Evolutionary conservation across 2,113 vertebrate species (phyloP).

Genomic region (Anser cygnoides): DNA sequence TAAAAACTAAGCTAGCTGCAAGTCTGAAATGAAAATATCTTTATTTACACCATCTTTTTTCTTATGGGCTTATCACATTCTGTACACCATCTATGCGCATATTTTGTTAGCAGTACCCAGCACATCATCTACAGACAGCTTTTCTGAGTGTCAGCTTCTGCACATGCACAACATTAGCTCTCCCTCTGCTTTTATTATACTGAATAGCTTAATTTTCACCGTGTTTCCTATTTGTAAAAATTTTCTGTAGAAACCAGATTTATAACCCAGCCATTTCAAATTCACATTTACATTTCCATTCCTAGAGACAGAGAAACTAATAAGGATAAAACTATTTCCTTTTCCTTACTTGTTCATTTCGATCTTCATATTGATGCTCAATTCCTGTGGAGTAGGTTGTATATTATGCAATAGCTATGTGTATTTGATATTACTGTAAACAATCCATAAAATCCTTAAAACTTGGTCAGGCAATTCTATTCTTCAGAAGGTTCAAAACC

Average conservation of each 20-base stretch:
- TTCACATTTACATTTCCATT: neutral
- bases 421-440: neutral
- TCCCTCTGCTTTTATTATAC: neutral
- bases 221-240: neutral
- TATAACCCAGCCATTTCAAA: constrained; percentile 14
- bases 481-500: neutral
- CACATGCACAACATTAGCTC: rapidly evolving
- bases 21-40: neutral
- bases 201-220: neutral
- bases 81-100: neutral
- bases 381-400: neutral
- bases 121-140: neutral
- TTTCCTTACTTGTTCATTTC: neutral
- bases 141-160: neutral
- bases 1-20: neutral
- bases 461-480: neutral
- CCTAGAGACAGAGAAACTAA: neutral
- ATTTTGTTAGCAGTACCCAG: neutral
- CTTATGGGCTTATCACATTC: neutral
- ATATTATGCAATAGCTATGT: neutral
- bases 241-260: neutral
- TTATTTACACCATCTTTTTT: neutral
- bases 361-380: neutral
- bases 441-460: neutral
- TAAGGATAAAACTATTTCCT: neutral